A percentile compares a stretch with the other conserved stretches of the same genome.
phyloP scores from a whole-genome alignment of 2,113 vertebrate genomes.

The Sitta europaea region DNA sequence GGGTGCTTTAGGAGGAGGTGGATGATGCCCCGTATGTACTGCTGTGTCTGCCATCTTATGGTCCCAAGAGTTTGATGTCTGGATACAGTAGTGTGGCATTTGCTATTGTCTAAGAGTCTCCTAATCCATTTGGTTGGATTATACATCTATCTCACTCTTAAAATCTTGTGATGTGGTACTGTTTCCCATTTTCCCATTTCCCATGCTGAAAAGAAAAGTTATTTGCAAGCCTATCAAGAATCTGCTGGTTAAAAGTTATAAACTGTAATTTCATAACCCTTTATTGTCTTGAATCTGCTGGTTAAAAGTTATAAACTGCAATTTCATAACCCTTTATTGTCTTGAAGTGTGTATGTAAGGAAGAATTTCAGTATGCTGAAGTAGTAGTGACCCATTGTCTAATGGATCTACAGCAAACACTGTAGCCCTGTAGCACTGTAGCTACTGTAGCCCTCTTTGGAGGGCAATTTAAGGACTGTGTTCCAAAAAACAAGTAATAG shows the following conservation, averaged over 20 bases:
- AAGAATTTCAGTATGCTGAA: not conserved
- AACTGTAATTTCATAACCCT: not conserved
- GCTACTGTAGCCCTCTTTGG: not conserved
- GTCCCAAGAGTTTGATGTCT: not conserved
- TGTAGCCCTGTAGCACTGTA: too few relatives aligned
- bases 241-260: not conserved
- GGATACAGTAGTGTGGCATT: not conserved
- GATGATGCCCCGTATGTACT: not conserved
- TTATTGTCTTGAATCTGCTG: not conserved
- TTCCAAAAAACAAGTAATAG: not conserved
- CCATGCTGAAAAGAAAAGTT: not conserved
- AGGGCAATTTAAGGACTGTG: not conserved
- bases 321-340: not conserved
- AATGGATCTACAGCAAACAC: not conserved
- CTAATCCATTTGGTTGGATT: not conserved
- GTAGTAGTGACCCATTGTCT: not conserved
- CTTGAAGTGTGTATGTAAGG: not conserved
- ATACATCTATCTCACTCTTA: not conserved
- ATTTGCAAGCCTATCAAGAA: not conserved
- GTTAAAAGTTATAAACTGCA: not conserved
- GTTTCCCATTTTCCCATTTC: not conserved
- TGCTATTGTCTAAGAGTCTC: not conserved
- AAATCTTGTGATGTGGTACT: not conserved
- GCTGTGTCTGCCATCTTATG: not conserved
- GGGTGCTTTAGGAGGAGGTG: not conserved